Base-by-base conservation (phyloP, 1,140 invertebrate genomes). In the Wiebesia pumilae region DNA sequence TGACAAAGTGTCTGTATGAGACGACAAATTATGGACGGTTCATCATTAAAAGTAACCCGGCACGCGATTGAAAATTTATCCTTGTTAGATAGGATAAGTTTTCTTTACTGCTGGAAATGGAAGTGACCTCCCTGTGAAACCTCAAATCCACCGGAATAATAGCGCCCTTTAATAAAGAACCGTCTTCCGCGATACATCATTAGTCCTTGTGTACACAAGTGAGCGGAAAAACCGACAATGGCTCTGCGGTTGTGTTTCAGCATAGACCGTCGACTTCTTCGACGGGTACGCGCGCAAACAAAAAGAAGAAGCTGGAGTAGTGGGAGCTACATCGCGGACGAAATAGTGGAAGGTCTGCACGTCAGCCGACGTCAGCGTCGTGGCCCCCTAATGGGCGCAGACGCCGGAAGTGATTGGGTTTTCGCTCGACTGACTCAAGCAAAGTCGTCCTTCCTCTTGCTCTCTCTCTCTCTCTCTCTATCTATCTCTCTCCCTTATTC, bases 391-490 rank as follows among this genome's bases (percentile, higher is more conserved):
- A 94, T 93, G 93, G 93, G 93, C 92, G 93, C 93, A 93, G 94
- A 94, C 93, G 94, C 93, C 93, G 94, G 93, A 94, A 94, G 93
- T 94, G 94, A 94, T 94, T 94, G 94, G 93, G 93, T 94, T 94
- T 94, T 92, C 90, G 93, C 93, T 93, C 92, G 93, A 94, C 93
- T 94, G 93, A 93, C 92, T 93, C 92, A 89, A 90, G 92, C 91
- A 90, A 90, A 88, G 89, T 90, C 90, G 90, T 77, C 87, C 88
- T 90, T 90, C 89, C 91, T 85, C 88, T 90, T 85, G 85, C 88
- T 88, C 89, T 88, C 62, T 35, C 90, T 90, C 85, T 86, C 89
- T 88, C 89, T 88, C 65, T n/a, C 91, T 85, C 88, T 90, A 84
- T 86, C 88, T 88, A 89, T 88, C 62, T 35, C 90, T 90, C 85